These are phyloP conservation scores for Dryoscopus gambensis DNA, from an alignment of 2,113 vertebrate species.

Conservation along the genomic window DNA sequence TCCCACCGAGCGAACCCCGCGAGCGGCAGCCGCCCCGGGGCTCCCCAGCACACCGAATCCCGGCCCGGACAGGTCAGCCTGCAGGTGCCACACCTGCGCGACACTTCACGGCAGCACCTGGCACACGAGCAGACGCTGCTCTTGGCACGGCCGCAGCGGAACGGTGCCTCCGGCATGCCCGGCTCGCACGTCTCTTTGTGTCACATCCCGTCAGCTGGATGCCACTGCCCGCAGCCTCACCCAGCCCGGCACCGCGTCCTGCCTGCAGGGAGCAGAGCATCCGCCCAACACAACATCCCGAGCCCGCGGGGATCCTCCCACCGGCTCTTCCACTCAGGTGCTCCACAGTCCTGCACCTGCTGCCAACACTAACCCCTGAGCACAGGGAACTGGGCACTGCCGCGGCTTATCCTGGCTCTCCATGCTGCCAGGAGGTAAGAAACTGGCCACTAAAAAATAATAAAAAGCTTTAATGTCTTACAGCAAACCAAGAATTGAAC, in stretches of 20 bases:
- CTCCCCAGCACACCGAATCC: background rate
- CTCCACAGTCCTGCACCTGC: background rate
- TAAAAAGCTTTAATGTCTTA: slow-evolving; percentile 29
- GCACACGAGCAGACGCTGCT: too few species aligned
- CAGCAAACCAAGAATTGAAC: background rate
- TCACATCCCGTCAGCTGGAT: background rate
- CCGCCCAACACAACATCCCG: background rate
- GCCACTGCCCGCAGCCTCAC: background rate
- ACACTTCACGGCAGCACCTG: background rate
- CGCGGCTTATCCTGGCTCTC: too few species aligned
- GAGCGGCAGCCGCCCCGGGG: background rate
- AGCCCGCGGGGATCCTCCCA: background rate
- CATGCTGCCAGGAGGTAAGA: background rate
- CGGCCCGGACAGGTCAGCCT: background rate
- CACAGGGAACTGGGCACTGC: too few species aligned
- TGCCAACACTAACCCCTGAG: background rate
- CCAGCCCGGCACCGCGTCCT: background rate
- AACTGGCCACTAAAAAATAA: background rate
- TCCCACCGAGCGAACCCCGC: background rate
- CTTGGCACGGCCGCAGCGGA: background rate
- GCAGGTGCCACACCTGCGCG: background rate
- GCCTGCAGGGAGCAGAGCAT: background rate
- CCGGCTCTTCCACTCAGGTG: background rate
- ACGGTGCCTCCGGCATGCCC: background rate
- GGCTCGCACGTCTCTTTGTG: background rate